These are phyloP conservation scores for Montipora efflorescens DNA, from an alignment of 64 coral and sea anemone species.

Conservation along the genomic window DNA sequence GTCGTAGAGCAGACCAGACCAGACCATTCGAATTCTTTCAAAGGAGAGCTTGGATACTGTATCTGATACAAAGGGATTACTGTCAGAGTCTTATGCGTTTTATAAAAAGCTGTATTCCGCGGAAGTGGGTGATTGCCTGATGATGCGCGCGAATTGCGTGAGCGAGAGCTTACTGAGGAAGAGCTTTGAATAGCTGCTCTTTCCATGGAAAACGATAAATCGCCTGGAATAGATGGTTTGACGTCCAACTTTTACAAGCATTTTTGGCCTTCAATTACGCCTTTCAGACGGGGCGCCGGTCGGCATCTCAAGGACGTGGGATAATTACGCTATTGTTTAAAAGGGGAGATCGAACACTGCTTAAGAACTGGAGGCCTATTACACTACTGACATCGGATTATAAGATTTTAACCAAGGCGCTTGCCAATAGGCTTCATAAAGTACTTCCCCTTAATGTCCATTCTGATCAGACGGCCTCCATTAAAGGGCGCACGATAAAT, in stretches of 20 bases:
- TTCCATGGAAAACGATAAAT: neutral
- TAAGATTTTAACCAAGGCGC: constrained; percentile 56
- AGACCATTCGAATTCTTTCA: constrained; percentile 13
- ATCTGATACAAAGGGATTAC: neutral
- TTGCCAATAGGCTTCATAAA: neutral
- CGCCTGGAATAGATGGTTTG: too few relatives aligned
- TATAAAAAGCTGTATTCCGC: constrained; percentile 1
- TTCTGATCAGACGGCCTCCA: constrained; percentile 7
- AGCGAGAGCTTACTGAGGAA: neutral
- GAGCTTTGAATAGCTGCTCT: neutral
- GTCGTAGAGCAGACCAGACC: neutral
- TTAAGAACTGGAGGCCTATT: constrained; percentile 53
- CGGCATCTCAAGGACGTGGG: neutral
- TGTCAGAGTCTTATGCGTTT: constrained; percentile 6
- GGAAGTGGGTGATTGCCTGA: neutral
- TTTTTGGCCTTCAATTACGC: constrained; percentile 9
- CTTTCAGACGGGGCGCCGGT: too few relatives aligned
- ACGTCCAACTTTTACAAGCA: neutral
- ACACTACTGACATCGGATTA: constrained; percentile 60
- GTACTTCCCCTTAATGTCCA: constrained; percentile 4
- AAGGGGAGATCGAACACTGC: neutral
- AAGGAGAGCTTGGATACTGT: neutral
- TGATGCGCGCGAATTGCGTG: too few relatives aligned
- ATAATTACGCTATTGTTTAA: too few relatives aligned
- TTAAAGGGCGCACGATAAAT: constrained; percentile 2